A percentile compares a stretch with the other conserved stretches of the same genome.
phyloP scores from a whole-genome alignment of 1,140 invertebrate species.

The Cardiocondyla obscurior region DNA sequence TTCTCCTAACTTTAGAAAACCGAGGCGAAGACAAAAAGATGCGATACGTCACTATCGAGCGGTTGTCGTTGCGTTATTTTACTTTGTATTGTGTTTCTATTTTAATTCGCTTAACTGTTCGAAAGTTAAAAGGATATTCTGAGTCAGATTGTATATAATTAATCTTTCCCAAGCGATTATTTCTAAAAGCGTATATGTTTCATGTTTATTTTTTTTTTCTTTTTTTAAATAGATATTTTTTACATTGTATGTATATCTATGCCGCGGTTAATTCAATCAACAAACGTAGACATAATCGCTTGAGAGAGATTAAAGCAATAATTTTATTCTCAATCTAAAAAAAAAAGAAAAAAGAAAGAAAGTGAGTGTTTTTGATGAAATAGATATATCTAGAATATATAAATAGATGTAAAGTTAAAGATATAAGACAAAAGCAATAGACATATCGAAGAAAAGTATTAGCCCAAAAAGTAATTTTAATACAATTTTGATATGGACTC shows the following conservation, averaged over 20 bases:
- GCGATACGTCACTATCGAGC: not conserved
- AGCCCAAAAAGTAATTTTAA: not conserved
- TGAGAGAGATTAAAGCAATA: not conserved
- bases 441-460: not conserved
- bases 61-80: not conserved
- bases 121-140: conserved; percentile 6
- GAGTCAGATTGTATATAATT: not conserved
- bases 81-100: not conserved
- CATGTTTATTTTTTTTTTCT: not conserved
- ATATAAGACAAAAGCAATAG: not conserved
- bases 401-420: not conserved
- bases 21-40: not conserved
- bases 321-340: not conserved
- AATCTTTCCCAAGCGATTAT: not conserved
- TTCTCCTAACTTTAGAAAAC: not conserved
- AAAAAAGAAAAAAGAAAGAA: too few relatives aligned
- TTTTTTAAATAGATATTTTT: not conserved
- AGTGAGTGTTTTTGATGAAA: not conserved
- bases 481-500: not conserved
- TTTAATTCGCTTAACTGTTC: not conserved
- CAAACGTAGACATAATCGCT: not conserved
- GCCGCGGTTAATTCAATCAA: not conserved
- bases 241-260: not conserved
- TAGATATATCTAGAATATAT: not conserved
- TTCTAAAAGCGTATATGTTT: not conserved